Conservation (phyloP, 2,113 vertebrate species). For the Ptyas mucosa region DNA sequence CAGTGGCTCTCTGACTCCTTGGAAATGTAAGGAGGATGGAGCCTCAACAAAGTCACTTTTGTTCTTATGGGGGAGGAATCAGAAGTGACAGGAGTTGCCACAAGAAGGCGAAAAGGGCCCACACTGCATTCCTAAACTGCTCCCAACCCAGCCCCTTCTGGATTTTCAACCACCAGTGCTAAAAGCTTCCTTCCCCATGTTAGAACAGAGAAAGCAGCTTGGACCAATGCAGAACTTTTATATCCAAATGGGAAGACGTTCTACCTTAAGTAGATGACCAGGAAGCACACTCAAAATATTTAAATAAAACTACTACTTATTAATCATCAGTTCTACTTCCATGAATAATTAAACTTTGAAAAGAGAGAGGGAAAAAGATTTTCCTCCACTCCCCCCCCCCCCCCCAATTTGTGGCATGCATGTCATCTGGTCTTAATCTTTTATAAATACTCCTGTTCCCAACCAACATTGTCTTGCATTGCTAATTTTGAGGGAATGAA, state of each 20-base stretch:
- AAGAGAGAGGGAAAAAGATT: background rate
- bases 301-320: no score
- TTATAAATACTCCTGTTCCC: background rate
- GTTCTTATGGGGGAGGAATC: conserved; percentile 2
- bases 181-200: background rate
- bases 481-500: background rate
- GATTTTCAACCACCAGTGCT: background rate
- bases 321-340: background rate
- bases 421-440: background rate
- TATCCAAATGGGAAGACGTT: background rate
- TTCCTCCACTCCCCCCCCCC: no score
- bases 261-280: background rate
- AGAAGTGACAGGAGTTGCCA: background rate
- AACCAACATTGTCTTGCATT: background rate
- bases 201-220: background rate
- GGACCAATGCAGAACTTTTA: background rate
- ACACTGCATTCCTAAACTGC: background rate
- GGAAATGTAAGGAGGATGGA: background rate
- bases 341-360: background rate
- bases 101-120: background rate
- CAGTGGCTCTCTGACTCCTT: background rate
- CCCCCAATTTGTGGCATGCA: background rate
- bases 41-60: conserved; percentile 12
- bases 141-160: background rate
- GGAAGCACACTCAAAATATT: background rate